These are phyloP conservation scores for Clepsis dumicolana DNA, from an alignment of 2,888 invertebrate species.

Conservation along the genomic window DNA sequence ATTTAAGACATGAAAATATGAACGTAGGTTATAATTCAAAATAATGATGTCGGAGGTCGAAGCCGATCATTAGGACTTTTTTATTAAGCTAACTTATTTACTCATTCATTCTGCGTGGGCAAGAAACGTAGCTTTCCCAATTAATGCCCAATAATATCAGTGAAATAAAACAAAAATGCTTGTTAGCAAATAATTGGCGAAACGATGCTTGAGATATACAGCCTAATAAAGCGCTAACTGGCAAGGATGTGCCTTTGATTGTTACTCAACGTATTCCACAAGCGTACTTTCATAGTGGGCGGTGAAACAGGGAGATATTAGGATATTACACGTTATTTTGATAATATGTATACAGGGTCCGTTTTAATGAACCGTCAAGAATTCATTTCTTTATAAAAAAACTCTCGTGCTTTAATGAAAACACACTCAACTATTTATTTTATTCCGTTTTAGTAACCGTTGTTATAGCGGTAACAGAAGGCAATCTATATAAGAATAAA, in stretches of 20 bases:
- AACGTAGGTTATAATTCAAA: too few relatives aligned
- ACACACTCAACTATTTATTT: too few relatives aligned
- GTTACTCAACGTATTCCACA: background rate
- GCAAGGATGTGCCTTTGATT: background rate
- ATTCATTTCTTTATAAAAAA: too few relatives aligned
- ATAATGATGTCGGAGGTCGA: too few relatives aligned
- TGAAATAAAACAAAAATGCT: constrained; percentile 26
- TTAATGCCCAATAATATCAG: constrained; percentile 3
- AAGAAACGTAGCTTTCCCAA: background rate
- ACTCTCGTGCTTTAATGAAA: too few relatives aligned
- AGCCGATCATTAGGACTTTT: too few relatives aligned
- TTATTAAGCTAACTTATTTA: too few relatives aligned
- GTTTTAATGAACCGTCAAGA: too few relatives aligned
- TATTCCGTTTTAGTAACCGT: too few relatives aligned
- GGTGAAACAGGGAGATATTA: background rate
- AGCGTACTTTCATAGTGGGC: background rate
- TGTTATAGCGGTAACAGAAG: too few relatives aligned
- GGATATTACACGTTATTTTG: background rate
- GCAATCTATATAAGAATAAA: too few relatives aligned
- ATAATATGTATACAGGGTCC: background rate
- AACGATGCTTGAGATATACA: background rate
- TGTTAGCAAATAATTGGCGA: constrained; percentile 33
- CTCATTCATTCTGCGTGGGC: background rate
- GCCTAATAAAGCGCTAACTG: constrained; percentile 20
- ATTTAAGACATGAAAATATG: too few relatives aligned